Conservation (phyloP, 2,797 vertebrate species). For the Ceryle rudis region DNA sequence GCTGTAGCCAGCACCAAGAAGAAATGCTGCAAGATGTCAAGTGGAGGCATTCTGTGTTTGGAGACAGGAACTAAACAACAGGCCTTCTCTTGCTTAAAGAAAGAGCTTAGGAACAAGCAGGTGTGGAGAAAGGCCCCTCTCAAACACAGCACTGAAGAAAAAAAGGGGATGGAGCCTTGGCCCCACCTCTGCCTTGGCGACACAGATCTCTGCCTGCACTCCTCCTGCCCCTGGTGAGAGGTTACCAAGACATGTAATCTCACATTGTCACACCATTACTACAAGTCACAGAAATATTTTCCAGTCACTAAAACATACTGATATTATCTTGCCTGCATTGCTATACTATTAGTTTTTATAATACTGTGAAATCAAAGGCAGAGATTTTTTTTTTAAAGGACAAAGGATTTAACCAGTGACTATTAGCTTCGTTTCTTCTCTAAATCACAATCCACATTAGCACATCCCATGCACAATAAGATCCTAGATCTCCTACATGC, state of each 20-base stretch:
- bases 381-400: neutral
- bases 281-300: neutral
- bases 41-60: neutral
- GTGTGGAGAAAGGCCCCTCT: neutral
- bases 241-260: neutral
- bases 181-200: neutral
- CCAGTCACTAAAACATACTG: neutral
- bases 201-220: neutral
- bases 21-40: neutral
- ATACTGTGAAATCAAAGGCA: neutral
- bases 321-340: neutral
- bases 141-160: neutral
- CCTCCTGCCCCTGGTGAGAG: neutral
- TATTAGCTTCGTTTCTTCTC: neutral
- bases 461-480: rapidly evolving
- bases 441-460: neutral
- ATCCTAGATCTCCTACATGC: rapidly evolving
- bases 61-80: neutral
- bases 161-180: neutral
- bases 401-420: neutral
- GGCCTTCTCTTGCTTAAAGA: neutral
- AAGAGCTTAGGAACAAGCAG: neutral
- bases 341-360: neutral
- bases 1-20: neutral
- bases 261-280: neutral